Evolutionary conservation across 92 coral and sea anemone species (phyloP).

Genomic region (Epizoanthus ramosus): DNA sequence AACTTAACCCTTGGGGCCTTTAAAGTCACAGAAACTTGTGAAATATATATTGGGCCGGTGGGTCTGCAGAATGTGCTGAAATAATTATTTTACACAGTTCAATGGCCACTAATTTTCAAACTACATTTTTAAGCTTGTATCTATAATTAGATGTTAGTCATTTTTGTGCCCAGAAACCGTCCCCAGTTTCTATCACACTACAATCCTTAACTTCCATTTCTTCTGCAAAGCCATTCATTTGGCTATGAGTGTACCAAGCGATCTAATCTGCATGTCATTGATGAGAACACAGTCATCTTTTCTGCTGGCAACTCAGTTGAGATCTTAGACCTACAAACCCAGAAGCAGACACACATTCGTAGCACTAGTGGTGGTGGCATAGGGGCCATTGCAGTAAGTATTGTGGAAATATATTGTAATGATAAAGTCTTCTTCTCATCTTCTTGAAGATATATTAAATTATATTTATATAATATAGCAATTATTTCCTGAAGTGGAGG

Average conservation of each 20-base stretch:
- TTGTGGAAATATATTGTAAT: no score
- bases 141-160: not conserved
- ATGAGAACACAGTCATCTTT: slow-evolving; percentile 83
- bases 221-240: slow-evolving; percentile 87
- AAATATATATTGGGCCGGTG: no score
- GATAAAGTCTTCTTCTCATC: no score
- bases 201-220: slow-evolving; percentile 33
- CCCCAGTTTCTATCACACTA: not conserved
- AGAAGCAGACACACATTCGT: slow-evolving; percentile 88
- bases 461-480: no score
- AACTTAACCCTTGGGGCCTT: no score
- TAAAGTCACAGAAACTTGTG: no score
- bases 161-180: not conserved
- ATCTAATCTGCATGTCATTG: slow-evolving; percentile 91
- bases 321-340: slow-evolving; percentile 86
- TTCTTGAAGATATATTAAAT: no score
- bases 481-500: no score
- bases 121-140: not conserved
- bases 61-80: no score
- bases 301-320: slow-evolving; percentile 94
- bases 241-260: slow-evolving; percentile 99
- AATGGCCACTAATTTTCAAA: no score
- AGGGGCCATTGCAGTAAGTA: slow-evolving; percentile 95
- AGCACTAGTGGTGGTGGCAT: slow-evolving; percentile 96
- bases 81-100: no score